These are phyloP conservation scores for Aphidius colemani DNA, from an alignment of 2,888 invertebrate genomes.

Conservation along the genomic window DNA sequence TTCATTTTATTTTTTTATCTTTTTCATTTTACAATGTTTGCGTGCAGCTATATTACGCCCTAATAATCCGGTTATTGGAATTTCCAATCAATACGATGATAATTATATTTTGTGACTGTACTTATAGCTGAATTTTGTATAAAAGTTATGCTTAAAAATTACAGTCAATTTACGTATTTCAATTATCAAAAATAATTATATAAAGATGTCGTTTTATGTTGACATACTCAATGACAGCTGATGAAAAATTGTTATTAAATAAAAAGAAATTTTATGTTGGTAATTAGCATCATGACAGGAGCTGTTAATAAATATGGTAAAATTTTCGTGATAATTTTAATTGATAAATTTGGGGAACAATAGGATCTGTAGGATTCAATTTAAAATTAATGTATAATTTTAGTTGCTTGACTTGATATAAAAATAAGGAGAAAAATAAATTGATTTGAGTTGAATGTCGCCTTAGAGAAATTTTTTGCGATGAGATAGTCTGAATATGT, in stretches of 20 bases:
- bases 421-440: slow-evolving; percentile 12
- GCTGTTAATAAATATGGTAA: too few species aligned
- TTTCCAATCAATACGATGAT: slow-evolving; percentile 22
- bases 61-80: slow-evolving; percentile 27
- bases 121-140: not conserved
- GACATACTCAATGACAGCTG: too few species aligned
- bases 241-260: too few species aligned
- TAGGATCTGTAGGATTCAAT: not conserved
- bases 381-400: too few species aligned
- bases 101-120: slow-evolving; percentile 20
- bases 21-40: slow-evolving; percentile 25
- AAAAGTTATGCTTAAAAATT: slow-evolving; percentile 11
- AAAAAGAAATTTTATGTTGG: too few species aligned
- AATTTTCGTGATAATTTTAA: too few species aligned
- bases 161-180: slow-evolving; percentile 13
- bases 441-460: slow-evolving; percentile 25
- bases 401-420: not conserved
- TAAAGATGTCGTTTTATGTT: too few species aligned
- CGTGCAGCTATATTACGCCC: slow-evolving; percentile 17
- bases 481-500: slow-evolving; percentile 25
- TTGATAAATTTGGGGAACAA: not conserved
- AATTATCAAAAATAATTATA: not conserved
- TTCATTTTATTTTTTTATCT: not conserved
- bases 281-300: too few species aligned
- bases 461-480: slow-evolving; percentile 35